A percentile compares a stretch with the other conserved stretches of the same genome.
These are phyloP conservation scores for Microtus agrestis DNA, from an alignment of 2,797 vertebrate genomes.

Conservation along the genomic window DNA sequence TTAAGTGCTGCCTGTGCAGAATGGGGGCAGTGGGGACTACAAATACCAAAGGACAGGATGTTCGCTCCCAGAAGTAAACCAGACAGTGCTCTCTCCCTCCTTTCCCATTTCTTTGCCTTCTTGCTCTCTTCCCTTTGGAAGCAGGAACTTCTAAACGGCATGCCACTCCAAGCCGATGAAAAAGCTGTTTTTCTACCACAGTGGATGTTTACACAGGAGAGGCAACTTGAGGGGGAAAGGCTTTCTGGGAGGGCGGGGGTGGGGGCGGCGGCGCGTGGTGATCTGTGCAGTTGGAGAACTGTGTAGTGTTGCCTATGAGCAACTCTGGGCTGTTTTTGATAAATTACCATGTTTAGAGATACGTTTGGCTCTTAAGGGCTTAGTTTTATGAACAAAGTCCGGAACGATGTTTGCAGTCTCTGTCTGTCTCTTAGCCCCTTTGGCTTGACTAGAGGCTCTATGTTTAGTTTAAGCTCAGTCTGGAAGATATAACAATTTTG, in stretches of 20 bases:
- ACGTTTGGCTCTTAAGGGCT: slow-evolving; percentile 90
- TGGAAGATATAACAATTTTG: slow-evolving; percentile 91
- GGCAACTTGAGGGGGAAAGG: slow-evolving; percentile 87
- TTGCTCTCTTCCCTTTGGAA: slow-evolving; percentile 61
- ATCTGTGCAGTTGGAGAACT: slow-evolving; percentile 88
- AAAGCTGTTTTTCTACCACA: slow-evolving; percentile 88
- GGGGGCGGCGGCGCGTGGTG: slow-evolving; percentile 84
- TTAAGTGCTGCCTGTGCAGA: slow-evolving; percentile 54
- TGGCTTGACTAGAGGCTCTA: slow-evolving; percentile 90
- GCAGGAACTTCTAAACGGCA: slow-evolving; percentile 84
- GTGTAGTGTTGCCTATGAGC: slow-evolving; percentile 88
- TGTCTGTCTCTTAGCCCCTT: slow-evolving; percentile 90
- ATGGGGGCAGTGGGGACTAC: slow-evolving; percentile 36
- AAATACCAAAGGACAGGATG: slow-evolving; percentile 65
- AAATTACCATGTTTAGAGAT: slow-evolving; percentile 92
- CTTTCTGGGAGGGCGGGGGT: slow-evolving; percentile 85
- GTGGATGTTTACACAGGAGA: slow-evolving; percentile 89
- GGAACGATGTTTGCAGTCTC: slow-evolving; percentile 89
- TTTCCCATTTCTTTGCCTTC: slow-evolving; percentile 68
- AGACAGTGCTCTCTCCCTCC: slow-evolving; percentile 44
- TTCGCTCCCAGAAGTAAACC: slow-evolving; percentile 77
- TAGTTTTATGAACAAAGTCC: slow-evolving; percentile 91
- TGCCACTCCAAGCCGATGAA: slow-evolving; percentile 85
- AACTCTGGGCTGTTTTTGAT: slow-evolving; percentile 91
- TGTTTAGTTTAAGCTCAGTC: slow-evolving; percentile 90